A percentile compares a stretch with the other conserved stretches of the same genome.
Evolutionary conservation across 2,113 vertebrate genomes (phyloP).

Genomic region (Pituophis catenifer): DNA sequence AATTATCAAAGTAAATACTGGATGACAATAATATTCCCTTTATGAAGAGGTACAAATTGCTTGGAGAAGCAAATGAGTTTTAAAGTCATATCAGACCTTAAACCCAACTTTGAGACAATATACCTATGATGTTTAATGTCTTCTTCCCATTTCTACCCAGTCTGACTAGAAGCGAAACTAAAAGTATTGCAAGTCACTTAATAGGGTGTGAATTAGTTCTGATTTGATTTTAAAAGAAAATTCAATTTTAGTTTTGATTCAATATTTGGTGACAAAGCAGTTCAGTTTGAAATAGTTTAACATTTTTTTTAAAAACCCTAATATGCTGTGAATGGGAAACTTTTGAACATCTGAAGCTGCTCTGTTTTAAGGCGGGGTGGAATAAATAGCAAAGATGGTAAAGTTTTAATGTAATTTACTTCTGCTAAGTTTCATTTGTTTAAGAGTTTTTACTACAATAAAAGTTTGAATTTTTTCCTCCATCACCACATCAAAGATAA

Average conservation of each 20-base stretch:
- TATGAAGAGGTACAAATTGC: neutral
- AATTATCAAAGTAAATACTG: neutral
- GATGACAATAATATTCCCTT: neutral
- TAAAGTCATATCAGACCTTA: neutral
- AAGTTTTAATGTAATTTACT: neutral
- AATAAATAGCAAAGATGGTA: neutral
- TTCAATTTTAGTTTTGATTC: neutral
- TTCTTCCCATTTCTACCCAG: neutral
- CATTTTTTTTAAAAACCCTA: neutral
- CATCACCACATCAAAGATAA: neutral
- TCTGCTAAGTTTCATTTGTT: neutral
- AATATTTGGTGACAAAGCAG: neutral
- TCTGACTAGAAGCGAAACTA: neutral
- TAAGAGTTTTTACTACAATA: neutral
- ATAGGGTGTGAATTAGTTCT: neutral
- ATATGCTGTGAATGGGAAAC: neutral
- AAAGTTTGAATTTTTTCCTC: neutral
- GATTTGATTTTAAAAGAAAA: neutral
- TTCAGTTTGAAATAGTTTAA: neutral
- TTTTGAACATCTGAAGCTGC: neutral
- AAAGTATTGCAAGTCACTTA: neutral
- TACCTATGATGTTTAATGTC: neutral
- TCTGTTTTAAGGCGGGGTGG: neutral
- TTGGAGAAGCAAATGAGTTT: neutral
- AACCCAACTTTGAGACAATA: neutral